Base-by-base conservation (phyloP, 2,888 invertebrate species). In the Morinoia aosen region DNA sequence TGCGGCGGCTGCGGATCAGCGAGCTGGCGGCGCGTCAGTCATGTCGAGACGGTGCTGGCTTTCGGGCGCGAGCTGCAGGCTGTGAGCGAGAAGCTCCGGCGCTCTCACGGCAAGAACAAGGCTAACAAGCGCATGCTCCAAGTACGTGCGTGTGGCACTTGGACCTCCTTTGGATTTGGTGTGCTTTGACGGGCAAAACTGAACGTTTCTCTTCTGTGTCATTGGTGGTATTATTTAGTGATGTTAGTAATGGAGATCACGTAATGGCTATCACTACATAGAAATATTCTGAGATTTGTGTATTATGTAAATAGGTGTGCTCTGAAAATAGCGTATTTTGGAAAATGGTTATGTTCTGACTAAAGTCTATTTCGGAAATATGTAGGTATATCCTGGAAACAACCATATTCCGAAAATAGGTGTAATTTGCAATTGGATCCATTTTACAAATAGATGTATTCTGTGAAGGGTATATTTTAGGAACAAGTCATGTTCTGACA, bases 41-140 rank as follows among this genome's bases (percentile, higher is more conserved):
- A 95, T 39, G 95, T 95, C 96, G 99, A 99, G 97, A 98, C 98
- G 97, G 99, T 99, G 98, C 98, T 99, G 97, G 98, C 99, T 97
- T 99, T 99, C 97, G 99, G 99, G 48, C 98, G 98, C 97, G 99
- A 99, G 97, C 98, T 99, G 97, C 99, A 99, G 97, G 98, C 98
- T 97, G 98, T 99, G 98, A 99, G 99, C 97, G 98, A 98, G 97
- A 98, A 98, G 97, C 97, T 99, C 97, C 98, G 98, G 97, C 98
- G 98, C 97, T 98, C 99, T 97, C 98, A 98, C 97, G 98, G 98
- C 97, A 98, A 98, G 97, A 98, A 98, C 97, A 98, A 98, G 97
- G 98, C 98, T 96, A 98, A 99, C 97, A 98, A 99, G 97, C 98
- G 99, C 97, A 99, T 99, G 98, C 98, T 99, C 96, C 98, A 98